These are phyloP conservation scores for Lepidocyrtinus sp. DNA, from an alignment of 2,888 invertebrate genomes.

Conservation along the genomic window DNA sequence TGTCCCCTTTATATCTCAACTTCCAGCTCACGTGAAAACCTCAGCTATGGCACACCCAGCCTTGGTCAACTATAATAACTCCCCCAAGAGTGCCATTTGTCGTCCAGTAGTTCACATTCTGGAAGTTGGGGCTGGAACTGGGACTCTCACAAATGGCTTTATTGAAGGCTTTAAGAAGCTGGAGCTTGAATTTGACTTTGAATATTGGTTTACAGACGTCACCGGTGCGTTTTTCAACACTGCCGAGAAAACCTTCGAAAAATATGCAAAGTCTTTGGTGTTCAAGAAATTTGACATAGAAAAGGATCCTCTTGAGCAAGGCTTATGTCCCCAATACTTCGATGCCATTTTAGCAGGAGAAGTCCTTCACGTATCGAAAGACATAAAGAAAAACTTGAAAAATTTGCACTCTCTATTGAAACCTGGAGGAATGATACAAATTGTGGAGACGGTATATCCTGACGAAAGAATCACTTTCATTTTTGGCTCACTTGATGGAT, in stretches of 20 bases:
- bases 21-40: neutral
- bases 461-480: conserved; percentile 19
- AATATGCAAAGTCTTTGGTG: conserved; percentile 2
- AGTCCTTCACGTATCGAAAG: conserved; percentile 36
- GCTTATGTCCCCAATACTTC: conserved; percentile 31
- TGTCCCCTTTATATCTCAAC: neutral
- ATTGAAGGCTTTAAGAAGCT: no score
- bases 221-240: neutral
- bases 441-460: conserved; percentile 37
- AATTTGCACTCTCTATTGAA: conserved; percentile 35
- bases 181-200: neutral
- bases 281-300: conserved; percentile 48
- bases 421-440: conserved; percentile 28
- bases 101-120: no score
- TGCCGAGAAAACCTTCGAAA: neutral
- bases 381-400: conserved; percentile 24
- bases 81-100: no score
- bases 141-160: no score
- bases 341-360: conserved; percentile 21
- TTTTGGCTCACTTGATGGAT: conserved; percentile 56
- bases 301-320: conserved; percentile 32
- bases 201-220: neutral
- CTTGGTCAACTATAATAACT: no score
- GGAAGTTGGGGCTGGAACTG: conserved; percentile 5
- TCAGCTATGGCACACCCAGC: neutral